Conservation (phyloP, 2,113 vertebrate genomes). For the Sinocyclocheilus anshuiensis region DNA sequence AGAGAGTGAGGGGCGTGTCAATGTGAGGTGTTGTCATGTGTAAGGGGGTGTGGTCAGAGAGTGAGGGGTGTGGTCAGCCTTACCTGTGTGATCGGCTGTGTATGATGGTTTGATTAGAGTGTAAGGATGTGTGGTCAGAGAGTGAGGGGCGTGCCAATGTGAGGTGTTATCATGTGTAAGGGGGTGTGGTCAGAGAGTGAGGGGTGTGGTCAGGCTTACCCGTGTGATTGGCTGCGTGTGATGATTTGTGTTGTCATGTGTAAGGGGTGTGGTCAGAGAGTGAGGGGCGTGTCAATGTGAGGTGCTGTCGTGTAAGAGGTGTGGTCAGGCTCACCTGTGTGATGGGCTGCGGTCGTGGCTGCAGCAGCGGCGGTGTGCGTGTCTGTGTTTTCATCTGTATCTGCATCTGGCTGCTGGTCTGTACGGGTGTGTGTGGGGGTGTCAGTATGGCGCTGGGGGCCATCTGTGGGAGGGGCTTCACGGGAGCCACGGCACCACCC, state of each 20-base stretch:
- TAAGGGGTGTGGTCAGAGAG: not conserved
- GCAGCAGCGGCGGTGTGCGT: conserved; percentile 81
- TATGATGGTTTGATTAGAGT: no score
- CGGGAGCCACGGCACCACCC: conserved; percentile 53
- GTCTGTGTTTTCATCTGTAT: conserved; percentile 70
- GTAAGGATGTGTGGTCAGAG: not conserved
- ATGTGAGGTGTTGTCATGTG: no score
- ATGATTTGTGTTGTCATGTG: no score
- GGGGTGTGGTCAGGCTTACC: conserved; percentile 51
- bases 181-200: no score
- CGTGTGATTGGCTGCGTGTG: conserved; percentile 72
- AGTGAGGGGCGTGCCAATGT: not conserved
- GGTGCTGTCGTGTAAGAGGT: not conserved
- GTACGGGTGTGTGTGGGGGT: conserved; percentile 70
- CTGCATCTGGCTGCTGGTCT: conserved; percentile 61
- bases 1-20: no score
- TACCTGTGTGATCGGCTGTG: no score
- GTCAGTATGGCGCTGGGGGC: conserved; percentile 57
- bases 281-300: not conserved
- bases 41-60: no score
- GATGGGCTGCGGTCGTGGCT: conserved; percentile 80
- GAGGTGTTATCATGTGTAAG: not conserved
- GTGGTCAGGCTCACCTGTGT: conserved; percentile 62
- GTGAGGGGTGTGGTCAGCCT: not conserved
- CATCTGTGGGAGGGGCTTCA: conserved; percentile 48